A percentile compares a stretch with the other conserved stretches of the same genome.
Conservation (phyloP, 2,113 vertebrate genomes). For the Plecturocebus donacophilus region DNA sequence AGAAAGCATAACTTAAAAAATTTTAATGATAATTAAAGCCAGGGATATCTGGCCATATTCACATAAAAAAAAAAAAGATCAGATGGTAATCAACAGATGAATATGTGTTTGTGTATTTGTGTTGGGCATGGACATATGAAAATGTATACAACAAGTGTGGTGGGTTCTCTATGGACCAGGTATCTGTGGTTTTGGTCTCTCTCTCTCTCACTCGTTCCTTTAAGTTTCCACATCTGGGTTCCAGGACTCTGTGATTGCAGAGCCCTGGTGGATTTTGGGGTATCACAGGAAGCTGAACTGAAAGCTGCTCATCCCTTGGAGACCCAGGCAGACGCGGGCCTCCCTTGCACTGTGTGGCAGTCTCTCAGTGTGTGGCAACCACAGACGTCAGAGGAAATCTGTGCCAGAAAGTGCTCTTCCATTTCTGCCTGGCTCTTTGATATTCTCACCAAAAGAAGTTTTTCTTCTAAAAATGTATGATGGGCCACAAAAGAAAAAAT, state of each 20-base stretch:
- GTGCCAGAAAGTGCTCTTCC: not conserved
- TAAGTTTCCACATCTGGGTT: not conserved
- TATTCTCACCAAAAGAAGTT: not conserved
- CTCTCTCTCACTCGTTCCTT: not conserved
- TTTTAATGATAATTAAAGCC: not conserved
- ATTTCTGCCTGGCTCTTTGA: not conserved
- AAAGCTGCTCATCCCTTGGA: not conserved
- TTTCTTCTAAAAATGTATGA: not conserved
- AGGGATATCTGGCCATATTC: not conserved
- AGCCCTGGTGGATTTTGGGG: not conserved
- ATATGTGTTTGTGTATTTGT: not conserved
- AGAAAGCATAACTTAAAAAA: not conserved
- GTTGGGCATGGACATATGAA: not conserved
- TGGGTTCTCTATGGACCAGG: not conserved
- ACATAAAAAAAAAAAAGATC: not conserved
- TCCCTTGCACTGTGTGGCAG: too few relatives aligned
- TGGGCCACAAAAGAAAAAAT: not conserved
- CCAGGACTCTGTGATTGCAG: rapidly evolving
- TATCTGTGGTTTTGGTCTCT: not conserved
- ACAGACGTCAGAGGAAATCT: not conserved
- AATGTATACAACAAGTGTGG: rapidly evolving
- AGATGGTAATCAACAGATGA: not conserved
- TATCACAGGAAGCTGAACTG: not conserved
- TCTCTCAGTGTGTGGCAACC: rapidly evolving
- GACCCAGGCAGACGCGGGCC: not conserved